Evolutionary conservation across 1,140 invertebrate species (phyloP), one percentile per base, ranked within the genome.

Genomic region (Zaprionus vittiger): DNA sequence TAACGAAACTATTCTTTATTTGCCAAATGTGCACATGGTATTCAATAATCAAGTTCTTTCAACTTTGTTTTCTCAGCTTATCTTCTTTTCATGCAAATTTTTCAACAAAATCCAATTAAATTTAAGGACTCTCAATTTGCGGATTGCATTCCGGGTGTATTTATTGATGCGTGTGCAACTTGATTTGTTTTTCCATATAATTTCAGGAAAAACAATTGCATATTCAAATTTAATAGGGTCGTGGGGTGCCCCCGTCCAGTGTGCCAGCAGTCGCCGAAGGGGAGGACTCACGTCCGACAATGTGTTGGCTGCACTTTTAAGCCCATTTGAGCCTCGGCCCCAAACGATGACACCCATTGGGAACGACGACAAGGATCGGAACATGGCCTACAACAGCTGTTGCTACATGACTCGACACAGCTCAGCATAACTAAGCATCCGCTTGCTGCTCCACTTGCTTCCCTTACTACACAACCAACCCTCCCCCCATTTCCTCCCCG

Each of bases 331-430:
- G 71, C 55, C 55, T 28, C 59, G 24, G 38, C 34, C 60, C 12
- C 54, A 17, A 54, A 15, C 31, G 37, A n/a, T 49, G 12, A 57
- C 52, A n/a, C 31, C 28, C 66, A 44, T 9, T 47, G 41, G 41
- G 49, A 52, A 4, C 60, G n/a, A 31, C 55, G 41, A 66, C 71
- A 85, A 65, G 78, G 80, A 70, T 81, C 68, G 72, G 56, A 82
- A 87, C 77, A 83, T 80, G 83, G 73, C 75, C 83, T 73, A 83
- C 83, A 87, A 75, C 80, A 87, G 83, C 83, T 87, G 83, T 87
- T 87, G 80, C 80, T 87, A 87, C 80, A 87, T 75, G 83, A 70
- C 77, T 77, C 83, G 79, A 87, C 83, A 84, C 41, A 68, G 81
- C 75, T 81, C 57, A 61, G 69, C 73, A 59, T 65, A 54, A 69